These are phyloP conservation scores for Pyrgilauda ruficollis DNA, from an alignment of 2,113 vertebrate species.

Conservation along the genomic window DNA sequence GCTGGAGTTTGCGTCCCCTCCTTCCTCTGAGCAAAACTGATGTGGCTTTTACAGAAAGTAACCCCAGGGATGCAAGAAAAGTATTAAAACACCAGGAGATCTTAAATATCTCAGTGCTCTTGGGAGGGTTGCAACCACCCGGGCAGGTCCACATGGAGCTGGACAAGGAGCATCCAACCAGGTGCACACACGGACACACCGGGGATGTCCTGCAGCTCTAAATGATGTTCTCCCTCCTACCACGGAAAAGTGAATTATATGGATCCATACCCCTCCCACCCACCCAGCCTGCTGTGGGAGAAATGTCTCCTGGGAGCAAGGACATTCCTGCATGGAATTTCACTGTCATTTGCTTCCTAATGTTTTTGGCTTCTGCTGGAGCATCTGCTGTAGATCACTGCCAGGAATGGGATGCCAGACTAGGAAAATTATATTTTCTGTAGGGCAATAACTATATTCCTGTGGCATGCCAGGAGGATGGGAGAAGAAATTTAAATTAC, in stretches of 20 bases:
- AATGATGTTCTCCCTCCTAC: neutral
- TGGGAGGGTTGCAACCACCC: neutral
- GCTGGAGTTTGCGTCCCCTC: fast-evolving
- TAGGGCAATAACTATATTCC: neutral
- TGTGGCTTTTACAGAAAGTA: neutral
- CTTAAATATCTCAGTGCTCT: neutral
- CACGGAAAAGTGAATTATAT: fast-evolving
- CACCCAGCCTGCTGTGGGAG: neutral
- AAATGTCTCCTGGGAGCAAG: neutral
- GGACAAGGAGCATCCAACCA: neutral
- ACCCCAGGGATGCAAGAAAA: neutral
- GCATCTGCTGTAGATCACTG: conserved; percentile 34
- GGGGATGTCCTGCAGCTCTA: fast-evolving
- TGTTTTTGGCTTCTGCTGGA: conserved; percentile 1
- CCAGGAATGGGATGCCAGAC: neutral
- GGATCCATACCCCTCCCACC: neutral
- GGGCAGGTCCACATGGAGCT: neutral
- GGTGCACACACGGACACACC: fast-evolving
- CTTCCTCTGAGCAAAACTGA: neutral
- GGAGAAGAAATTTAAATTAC: neutral
- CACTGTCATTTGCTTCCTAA: neutral
- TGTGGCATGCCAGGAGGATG: neutral
- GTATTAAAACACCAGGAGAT: neutral
- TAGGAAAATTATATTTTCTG: conserved; percentile 26
- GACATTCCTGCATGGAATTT: neutral